Evolutionary conservation across 2,113 vertebrate species (phyloP), one percentile per base, ranked within the genome.

Genomic region (Oxyura jamaicensis): DNA sequence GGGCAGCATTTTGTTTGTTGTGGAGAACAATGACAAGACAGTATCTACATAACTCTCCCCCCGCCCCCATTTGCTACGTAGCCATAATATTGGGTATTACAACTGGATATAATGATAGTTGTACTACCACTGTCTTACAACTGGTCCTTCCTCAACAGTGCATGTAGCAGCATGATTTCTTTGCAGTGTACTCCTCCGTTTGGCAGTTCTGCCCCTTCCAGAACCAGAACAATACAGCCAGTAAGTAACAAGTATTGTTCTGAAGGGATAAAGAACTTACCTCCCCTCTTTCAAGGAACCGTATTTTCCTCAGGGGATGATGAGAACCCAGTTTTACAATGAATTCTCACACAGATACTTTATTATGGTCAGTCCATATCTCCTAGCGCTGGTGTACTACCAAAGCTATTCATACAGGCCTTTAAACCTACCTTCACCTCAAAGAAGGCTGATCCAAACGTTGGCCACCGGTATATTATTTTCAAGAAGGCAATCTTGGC

Each of bases 361-460:
- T 78, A 36, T 59, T 86, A 9, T 0, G 55, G 55, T 72, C n/a
- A 55, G 41, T 39, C 50, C 6, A 0, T 65, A n/a, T 78, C 19
- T 17, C 28, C 33, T 22, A 16, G 11, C 29, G 56, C 52, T 52
- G 12, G 8, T 62, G 31, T 59, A 11, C 74, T 50, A 31, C 33
- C 46, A 76, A 39, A 65, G 66, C 53, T 26, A 16, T 62, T 77
- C 41, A 14, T 16, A 9, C 16, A 63, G 55, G 50, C 33, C 35
- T 78, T 80, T n/a, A 84, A 36, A 84, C 97, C 55, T 94, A 99
- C 99, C 99, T 99, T 99, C 91, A 99, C 99, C 93, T 99, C 98
- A 59, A 99, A 99, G 97, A 99, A 99, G 31, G 99, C 98, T n/a
- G 99, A 99, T 60, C 99, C 99, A 20, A 99, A 99, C 0, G 99